These are phyloP conservation scores for Rhea americana DNA, from an alignment of 2,113 vertebrate species.

Conservation along the genomic window DNA sequence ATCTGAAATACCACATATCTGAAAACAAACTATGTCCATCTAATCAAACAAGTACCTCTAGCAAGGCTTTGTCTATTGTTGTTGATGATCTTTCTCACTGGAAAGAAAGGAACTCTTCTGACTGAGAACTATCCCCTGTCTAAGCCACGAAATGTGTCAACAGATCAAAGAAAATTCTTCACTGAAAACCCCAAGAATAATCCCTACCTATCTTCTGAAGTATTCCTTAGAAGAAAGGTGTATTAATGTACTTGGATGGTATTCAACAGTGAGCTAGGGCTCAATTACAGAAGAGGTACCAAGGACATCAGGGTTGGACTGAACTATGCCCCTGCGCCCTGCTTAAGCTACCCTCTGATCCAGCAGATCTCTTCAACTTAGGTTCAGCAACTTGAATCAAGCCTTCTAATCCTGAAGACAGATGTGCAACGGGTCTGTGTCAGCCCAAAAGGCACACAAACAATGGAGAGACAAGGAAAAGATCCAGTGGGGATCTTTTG, in stretches of 20 bases:
- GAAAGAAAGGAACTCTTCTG: background rate
- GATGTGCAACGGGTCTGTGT: rapidly evolving
- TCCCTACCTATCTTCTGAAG: background rate
- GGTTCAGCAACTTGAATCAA: background rate
- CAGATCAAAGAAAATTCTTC: background rate
- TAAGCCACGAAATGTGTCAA: background rate
- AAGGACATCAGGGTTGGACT: background rate
- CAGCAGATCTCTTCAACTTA: background rate
- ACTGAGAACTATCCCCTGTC: background rate
- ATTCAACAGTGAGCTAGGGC: background rate
- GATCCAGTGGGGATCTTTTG: background rate
- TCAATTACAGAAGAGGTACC: background rate
- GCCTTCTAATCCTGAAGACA: background rate
- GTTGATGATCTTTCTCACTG: background rate
- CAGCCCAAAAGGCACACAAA: background rate
- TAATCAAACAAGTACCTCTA: background rate
- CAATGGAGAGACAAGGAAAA: background rate
- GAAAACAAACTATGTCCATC: background rate
- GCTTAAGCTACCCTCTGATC: background rate
- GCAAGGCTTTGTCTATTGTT: background rate
- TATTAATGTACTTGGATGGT: background rate
- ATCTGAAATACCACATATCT: background rate
- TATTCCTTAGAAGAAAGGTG: background rate
- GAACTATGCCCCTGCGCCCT: background rate
- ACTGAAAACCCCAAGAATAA: background rate